phyloP scores from a whole-genome alignment of 1,140 invertebrate species.

The Triops cancriformis region DNA sequence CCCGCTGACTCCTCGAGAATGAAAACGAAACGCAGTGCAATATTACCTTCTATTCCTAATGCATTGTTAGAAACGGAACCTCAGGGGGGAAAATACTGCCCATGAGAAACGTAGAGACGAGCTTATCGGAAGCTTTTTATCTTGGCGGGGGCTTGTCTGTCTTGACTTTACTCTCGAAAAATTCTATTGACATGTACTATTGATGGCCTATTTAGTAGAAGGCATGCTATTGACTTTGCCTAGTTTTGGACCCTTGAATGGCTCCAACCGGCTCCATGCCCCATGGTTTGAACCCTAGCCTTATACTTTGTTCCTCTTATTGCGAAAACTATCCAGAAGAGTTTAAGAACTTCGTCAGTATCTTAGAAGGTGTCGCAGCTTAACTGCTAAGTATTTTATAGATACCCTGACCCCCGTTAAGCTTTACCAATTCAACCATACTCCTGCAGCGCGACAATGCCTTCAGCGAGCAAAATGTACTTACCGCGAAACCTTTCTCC shows the following conservation, averaged over 20 bases:
- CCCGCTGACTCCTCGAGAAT: background rate
- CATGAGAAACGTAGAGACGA: background rate
- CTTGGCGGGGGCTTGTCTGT: background rate
- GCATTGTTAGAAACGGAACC: background rate
- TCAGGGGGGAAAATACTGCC: background rate
- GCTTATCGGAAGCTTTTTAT: conserved; percentile 14
- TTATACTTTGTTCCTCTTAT: background rate
- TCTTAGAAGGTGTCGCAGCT: too few relatives aligned
- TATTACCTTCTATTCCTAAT: background rate
- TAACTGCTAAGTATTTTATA: too few relatives aligned
- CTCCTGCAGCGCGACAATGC: too few relatives aligned
- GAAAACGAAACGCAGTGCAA: background rate
- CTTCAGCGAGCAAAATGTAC: too few relatives aligned
- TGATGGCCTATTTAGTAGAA: background rate
- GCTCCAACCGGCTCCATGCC: background rate
- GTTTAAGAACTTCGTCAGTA: too few relatives aligned
- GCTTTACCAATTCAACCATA: too few relatives aligned
- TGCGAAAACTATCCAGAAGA: too few relatives aligned
- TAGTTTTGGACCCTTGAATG: background rate
- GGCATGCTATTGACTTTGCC: background rate
- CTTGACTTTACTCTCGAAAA: conserved; percentile 3
- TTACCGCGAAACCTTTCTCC: too few relatives aligned
- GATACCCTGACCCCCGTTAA: too few relatives aligned
- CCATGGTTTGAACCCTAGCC: background rate
- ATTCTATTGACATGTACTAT: background rate